phyloP scores from a whole-genome alignment of 2,888 invertebrate genomes.

The Caenorhabditis afra region DNA sequence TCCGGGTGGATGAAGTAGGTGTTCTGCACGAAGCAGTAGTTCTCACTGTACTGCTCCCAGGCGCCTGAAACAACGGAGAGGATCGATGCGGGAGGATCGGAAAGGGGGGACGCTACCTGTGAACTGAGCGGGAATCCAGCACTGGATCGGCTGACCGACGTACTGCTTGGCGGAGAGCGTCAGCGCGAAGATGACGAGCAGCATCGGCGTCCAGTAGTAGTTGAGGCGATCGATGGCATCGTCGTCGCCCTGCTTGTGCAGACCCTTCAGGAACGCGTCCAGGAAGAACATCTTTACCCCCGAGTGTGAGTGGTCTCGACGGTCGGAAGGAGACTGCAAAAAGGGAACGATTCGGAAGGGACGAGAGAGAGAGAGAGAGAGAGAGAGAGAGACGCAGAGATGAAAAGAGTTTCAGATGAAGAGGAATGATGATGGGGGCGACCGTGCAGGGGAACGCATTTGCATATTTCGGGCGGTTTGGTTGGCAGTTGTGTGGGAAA shows the following conservation, averaged over 20 bases:
- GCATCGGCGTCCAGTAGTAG: constrained; percentile 80
- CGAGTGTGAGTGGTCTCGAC: constrained; percentile 45
- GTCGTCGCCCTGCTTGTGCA: constrained; percentile 80
- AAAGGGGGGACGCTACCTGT: constrained; percentile 46
- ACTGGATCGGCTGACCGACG: constrained; percentile 80
- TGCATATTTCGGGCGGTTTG: no score
- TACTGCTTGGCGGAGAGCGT: constrained; percentile 80
- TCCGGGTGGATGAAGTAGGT: constrained; percentile 79
- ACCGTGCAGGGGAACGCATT: no score
- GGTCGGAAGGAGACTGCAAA: constrained; percentile 55
- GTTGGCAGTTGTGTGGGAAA: neutral
- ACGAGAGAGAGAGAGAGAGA: constrained; percentile 23
- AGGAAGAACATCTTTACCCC: constrained; percentile 77
- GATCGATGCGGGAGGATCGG: neutral
- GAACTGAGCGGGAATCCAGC: constrained; percentile 81
- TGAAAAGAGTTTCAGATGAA: no score
- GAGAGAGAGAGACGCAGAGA: neutral
- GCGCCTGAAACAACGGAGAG: constrained; percentile 72
- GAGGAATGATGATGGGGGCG: no score
- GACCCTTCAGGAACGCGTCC: constrained; percentile 79
- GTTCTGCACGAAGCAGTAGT: constrained; percentile 80
- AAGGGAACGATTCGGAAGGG: neutral
- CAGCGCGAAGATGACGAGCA: constrained; percentile 79
- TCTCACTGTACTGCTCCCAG: constrained; percentile 80
- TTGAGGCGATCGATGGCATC: constrained; percentile 80